These are phyloP conservation scores for Ctena decussata DNA, from an alignment of 2,888 invertebrate genomes.

Conservation along the genomic window DNA sequence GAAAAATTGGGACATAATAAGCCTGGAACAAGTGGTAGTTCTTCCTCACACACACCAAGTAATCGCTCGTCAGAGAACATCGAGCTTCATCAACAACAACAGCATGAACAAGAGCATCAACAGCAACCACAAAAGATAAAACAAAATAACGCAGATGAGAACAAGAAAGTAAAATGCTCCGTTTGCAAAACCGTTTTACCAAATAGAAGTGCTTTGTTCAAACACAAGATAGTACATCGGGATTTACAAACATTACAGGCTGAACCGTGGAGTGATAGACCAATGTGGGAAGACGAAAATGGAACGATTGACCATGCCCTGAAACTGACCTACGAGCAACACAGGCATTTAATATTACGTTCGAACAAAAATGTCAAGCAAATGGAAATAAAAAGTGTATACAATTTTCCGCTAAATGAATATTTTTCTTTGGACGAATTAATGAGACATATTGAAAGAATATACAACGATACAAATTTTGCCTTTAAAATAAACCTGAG, in stretches of 20 bases:
- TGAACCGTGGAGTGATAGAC: neutral
- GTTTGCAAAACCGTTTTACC: neutral
- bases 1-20: neutral
- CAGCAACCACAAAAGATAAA: neutral
- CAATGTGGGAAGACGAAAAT: neutral
- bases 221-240: neutral
- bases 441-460: neutral
- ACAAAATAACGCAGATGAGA: neutral
- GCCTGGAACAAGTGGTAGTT: neutral
- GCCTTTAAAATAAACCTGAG: conserved; percentile 32
- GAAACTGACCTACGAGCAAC: neutral
- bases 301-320: neutral
- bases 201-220: neutral
- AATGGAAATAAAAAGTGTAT: neutral
- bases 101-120: neutral
- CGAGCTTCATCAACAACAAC: no score
- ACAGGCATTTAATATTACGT: neutral
- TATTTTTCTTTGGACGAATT: neutral
- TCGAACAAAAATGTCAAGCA: neutral
- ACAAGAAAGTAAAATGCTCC: neutral
- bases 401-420: neutral
- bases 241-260: neutral
- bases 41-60: neutral
- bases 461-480: conserved; percentile 6
- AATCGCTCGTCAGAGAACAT: no score